Percentiles rank a stretch among this genome's conserved stretches.
phyloP scores from a whole-genome alignment of 2,797 vertebrate genomes.

The Oceanodroma leucorhoa region DNA sequence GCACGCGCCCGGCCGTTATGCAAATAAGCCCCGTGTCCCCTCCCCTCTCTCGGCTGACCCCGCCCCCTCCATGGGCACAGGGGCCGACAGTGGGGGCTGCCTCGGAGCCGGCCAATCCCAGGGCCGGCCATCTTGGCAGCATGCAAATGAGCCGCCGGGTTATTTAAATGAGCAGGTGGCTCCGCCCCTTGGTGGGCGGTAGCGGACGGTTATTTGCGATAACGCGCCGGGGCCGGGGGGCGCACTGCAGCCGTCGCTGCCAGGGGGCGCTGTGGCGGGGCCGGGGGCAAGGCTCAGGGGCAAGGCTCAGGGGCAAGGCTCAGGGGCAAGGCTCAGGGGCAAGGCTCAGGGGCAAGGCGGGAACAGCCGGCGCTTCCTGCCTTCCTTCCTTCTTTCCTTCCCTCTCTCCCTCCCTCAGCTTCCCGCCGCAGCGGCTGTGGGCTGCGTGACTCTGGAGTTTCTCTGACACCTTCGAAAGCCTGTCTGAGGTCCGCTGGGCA shows the following conservation, averaged over 20 bases:
- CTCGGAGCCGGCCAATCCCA: constrained; percentile 52
- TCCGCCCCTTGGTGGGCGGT: constrained; percentile 46
- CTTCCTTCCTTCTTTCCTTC: rapidly evolving
- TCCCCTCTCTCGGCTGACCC: not conserved
- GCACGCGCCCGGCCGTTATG: constrained; percentile 76
- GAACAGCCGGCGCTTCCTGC: rapidly evolving
- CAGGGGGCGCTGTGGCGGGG: not conserved
- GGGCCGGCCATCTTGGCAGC: not conserved
- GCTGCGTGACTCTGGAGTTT: not conserved
- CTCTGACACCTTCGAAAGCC: not conserved
- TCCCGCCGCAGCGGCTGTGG: rapidly evolving
- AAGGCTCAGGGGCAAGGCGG: not conserved
- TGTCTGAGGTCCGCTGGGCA: rapidly evolving
- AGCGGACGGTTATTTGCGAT: not conserved
- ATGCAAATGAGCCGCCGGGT: constrained; percentile 70
- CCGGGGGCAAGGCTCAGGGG: not conserved
- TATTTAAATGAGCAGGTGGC: constrained; percentile 71
- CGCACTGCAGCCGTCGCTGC: not conserved
- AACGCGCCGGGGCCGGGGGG: rapidly evolving
- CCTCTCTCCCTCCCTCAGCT: not conserved
- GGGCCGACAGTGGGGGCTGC: not conserved
- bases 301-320: not conserved
- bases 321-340: not conserved
- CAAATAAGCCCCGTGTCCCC: constrained; percentile 65
- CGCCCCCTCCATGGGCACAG: constrained; percentile 42